phyloP scores from a whole-genome alignment of 2,797 vertebrate genomes.

The Chaetophractus vellerosus region DNA sequence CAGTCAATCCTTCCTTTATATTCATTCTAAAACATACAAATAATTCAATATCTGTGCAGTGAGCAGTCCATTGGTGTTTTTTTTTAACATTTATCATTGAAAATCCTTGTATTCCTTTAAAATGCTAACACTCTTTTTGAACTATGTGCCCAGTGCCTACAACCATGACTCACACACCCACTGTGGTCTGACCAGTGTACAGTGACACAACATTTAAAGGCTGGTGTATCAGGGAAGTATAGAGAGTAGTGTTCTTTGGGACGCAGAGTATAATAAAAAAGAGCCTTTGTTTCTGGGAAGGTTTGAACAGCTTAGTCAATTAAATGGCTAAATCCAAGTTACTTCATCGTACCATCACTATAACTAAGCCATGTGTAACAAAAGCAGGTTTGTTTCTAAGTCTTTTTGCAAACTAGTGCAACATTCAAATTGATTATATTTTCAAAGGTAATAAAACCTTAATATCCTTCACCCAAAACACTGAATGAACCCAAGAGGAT shows the following conservation, averaged over 20 bases:
- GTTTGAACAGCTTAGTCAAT: neutral
- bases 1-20: neutral
- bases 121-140: neutral
- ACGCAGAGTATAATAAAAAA: neutral
- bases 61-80: neutral
- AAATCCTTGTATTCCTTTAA: neutral
- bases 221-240: neutral
- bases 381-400: neutral
- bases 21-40: neutral
- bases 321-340: neutral
- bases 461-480: neutral
- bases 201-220: neutral
- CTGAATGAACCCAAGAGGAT: neutral
- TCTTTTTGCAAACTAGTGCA: neutral
- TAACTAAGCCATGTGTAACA: neutral
- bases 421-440: neutral
- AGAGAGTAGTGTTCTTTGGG: neutral
- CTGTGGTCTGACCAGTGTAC: neutral
- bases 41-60: too few relatives aligned
- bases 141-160: neutral
- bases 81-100: neutral
- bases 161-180: neutral
- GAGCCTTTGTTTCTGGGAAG: neutral
- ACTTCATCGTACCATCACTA: neutral
- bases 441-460: neutral